A percentile compares a stretch with the other conserved stretches of the same genome.
These are phyloP conservation scores for Sclerurus mexicanus DNA, from an alignment of 2,113 vertebrate species.

Conservation along the genomic window DNA sequence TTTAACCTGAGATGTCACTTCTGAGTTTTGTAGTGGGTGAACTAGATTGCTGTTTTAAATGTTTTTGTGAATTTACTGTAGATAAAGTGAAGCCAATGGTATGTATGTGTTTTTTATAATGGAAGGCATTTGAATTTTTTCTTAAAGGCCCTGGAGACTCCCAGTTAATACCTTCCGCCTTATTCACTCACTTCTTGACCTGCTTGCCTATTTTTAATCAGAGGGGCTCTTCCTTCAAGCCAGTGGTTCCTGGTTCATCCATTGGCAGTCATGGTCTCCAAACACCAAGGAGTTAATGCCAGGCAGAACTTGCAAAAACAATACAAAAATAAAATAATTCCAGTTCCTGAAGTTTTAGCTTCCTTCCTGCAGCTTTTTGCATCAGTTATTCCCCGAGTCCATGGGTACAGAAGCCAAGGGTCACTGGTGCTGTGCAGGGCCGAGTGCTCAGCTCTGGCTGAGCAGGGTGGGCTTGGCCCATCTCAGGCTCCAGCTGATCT, in stretches of 20 bases:
- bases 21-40: constrained; percentile 69
- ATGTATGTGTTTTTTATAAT: constrained; percentile 82
- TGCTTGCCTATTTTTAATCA: constrained; percentile 9
- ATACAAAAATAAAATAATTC: background rate
- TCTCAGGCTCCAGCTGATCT: background rate
- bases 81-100: constrained; percentile 74
- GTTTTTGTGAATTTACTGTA: constrained; percentile 78
- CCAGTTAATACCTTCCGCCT: constrained; percentile 50
- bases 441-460: background rate
- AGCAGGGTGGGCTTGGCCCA: background rate
- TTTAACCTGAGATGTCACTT: constrained; percentile 64
- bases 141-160: constrained; percentile 53
- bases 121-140: constrained; percentile 51
- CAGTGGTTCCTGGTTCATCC: constrained; percentile 26
- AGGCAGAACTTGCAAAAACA: constrained; percentile 9
- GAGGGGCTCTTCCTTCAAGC: constrained; percentile 14
- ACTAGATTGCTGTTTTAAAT: constrained; percentile 61
- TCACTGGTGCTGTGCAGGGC: background rate
- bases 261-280: constrained; percentile 26
- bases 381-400: background rate
- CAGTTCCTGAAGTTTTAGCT: background rate
- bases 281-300: constrained; percentile 9
- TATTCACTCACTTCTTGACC: constrained; percentile 34
- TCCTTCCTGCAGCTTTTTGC: background rate
- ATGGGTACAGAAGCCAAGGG: background rate